These are phyloP conservation scores for Tipula unca DNA, from an alignment of 2,888 invertebrate species.

Conservation along the genomic window DNA sequence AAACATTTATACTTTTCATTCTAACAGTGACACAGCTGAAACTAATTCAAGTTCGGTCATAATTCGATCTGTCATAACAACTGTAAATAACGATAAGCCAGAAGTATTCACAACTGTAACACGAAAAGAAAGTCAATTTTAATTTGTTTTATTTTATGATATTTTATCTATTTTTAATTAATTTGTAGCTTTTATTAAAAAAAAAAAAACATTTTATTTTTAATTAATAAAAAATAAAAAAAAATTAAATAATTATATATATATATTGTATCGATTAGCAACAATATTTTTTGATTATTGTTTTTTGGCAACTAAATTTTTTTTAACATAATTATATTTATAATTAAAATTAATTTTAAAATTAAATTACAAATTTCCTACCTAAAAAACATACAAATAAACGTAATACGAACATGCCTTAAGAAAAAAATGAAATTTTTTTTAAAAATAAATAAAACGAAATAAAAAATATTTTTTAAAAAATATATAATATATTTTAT, in stretches of 20 bases:
- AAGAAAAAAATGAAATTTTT: background rate
- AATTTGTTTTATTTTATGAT: conserved; percentile 24
- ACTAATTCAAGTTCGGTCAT: conserved; percentile 40
- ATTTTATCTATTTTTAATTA: background rate
- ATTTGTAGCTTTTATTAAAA: background rate
- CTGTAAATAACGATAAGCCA: conserved; percentile 39
- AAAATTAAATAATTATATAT: background rate
- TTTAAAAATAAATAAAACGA: background rate
- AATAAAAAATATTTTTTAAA: background rate
- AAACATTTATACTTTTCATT: conserved; percentile 20
- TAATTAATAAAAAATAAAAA: background rate
- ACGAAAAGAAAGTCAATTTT: conserved; percentile 41
- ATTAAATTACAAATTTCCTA: background rate
- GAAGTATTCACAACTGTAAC: conserved; percentile 34
- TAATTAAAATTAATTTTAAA: background rate
- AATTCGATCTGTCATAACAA: conserved; percentile 42
- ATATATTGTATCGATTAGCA: background rate
- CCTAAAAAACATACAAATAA: background rate
- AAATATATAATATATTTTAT: background rate
- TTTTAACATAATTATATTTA: background rate
- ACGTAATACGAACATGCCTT: background rate
- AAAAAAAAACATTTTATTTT: background rate
- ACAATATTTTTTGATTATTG: background rate
- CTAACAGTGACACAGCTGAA: conserved; percentile 38
- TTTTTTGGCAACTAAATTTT: background rate